Percentiles rank a stretch among this genome's conserved stretches.
Conservation (phyloP, 2,888 invertebrate genomes). For the Eupithecia centaureata region DNA sequence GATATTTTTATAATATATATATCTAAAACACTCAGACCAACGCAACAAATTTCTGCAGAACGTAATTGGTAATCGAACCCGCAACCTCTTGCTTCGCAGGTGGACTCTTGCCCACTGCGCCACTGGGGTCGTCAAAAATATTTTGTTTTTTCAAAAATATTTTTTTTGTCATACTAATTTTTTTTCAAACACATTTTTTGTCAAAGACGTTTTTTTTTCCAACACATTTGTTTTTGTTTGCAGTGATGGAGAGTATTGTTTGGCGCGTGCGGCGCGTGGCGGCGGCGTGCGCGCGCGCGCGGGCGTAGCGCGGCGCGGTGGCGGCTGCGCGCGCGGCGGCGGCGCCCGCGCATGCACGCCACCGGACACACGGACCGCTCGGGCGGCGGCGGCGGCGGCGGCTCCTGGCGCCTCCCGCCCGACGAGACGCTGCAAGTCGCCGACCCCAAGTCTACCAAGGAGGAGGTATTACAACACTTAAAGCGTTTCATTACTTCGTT, state of each 20-base stretch:
- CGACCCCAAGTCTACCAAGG: conserved; percentile 92
- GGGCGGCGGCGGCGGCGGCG: conserved; percentile 85
- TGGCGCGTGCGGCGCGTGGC: conserved; percentile 52
- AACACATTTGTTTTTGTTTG: conserved; percentile 9
- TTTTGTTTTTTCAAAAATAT: too few relatives aligned
- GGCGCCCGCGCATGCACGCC: conserved; percentile 93
- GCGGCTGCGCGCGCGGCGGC: conserved; percentile 86
- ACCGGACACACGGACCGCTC: conserved; percentile 94
- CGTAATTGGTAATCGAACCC: too few relatives aligned
- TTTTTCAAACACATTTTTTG: too few relatives aligned
- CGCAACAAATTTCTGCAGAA: too few relatives aligned
- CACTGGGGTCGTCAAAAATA: too few relatives aligned
- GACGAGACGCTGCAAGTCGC: conserved; percentile 96
- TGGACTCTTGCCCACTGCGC: too few relatives aligned
- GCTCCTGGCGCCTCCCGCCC: conserved; percentile 95
- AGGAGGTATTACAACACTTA: conserved; percentile 82
- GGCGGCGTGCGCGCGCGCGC: conserved; percentile 60
- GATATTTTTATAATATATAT: too few relatives aligned
- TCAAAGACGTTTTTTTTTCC: too few relatives aligned
- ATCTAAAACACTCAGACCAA: too few relatives aligned
- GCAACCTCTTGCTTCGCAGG: too few relatives aligned
- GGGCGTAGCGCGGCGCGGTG: conserved; percentile 81
- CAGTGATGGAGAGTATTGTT: conserved; percentile 65
- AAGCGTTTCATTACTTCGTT: too few relatives aligned
- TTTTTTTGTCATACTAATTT: not conserved